Evolutionary conservation across 2,797 vertebrate species (phyloP).

Genomic region (Epinephelus coioides): DNA sequence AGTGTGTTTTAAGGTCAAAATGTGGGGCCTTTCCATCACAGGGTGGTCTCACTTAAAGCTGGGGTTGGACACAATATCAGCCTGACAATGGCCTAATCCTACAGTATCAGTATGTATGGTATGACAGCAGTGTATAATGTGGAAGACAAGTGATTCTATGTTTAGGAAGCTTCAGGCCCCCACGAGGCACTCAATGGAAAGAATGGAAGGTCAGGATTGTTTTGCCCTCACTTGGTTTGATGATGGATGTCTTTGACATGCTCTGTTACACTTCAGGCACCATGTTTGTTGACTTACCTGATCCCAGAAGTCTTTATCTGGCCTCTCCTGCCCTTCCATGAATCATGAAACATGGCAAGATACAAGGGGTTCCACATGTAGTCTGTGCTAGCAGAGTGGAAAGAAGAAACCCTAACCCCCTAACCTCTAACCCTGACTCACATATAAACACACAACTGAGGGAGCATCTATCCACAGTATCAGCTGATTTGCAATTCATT

Average conservation of each 20-base stretch:
- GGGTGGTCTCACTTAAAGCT: not conserved
- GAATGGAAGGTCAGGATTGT: too few relatives aligned
- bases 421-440: not conserved
- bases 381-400: not conserved
- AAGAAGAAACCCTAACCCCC: too few relatives aligned
- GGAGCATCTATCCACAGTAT: not conserved
- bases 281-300: too few relatives aligned
- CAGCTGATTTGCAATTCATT: not conserved
- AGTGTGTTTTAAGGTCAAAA: too few relatives aligned
- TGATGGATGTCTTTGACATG: too few relatives aligned
- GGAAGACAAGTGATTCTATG: not conserved
- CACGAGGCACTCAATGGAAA: too few relatives aligned
- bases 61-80: not conserved
- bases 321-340: too few relatives aligned
- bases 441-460: not conserved
- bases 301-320: too few relatives aligned
- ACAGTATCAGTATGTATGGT: too few relatives aligned
- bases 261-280: too few relatives aligned
- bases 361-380: not conserved
- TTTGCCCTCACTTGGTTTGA: not conserved
- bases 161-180: too few relatives aligned
- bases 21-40: not conserved
- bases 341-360: too few relatives aligned
- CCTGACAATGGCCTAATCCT: not conserved
- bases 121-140: not conserved